A percentile compares a stretch with the other conserved stretches of the same genome.
phyloP scores from a whole-genome alignment of 2,797 vertebrate genomes.

The Euphonia xanthogaster region DNA sequence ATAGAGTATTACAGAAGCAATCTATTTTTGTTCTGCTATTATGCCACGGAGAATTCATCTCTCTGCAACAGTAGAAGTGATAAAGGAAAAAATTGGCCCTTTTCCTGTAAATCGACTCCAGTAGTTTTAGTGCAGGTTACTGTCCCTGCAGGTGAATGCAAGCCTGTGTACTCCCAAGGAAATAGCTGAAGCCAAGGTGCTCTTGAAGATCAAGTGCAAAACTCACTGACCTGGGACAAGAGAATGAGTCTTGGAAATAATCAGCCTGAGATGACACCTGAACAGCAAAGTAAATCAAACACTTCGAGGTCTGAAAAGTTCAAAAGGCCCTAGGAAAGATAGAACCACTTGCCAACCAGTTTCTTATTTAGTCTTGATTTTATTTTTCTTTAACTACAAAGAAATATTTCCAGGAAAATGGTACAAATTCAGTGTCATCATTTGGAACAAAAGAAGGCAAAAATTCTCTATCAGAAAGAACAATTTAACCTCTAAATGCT shows the following conservation, averaged over 20 bases:
- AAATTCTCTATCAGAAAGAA: not conserved
- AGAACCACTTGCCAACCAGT: not conserved
- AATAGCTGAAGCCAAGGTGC: not conserved
- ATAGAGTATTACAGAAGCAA: slow-evolving; percentile 23
- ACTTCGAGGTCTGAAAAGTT: not conserved
- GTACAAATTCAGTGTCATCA: not conserved
- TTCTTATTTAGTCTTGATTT: not conserved
- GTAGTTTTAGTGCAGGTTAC: not conserved
- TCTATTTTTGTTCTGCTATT: slow-evolving; percentile 58
- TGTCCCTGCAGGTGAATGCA: not conserved
- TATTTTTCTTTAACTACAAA: not conserved
- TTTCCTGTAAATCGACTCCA: slow-evolving; percentile 32
- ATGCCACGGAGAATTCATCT: slow-evolving; percentile 49
- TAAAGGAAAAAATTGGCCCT: slow-evolving; percentile 33
- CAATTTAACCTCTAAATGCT: not conserved
- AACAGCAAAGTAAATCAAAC: not conserved
- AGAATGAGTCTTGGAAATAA: not conserved
- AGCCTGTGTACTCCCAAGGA: not conserved
- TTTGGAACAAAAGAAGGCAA: not conserved
- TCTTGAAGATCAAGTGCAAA: slow-evolving; percentile 9
- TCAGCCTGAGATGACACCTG: not conserved
- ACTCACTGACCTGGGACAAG: not conserved
- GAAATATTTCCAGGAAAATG: not conserved
- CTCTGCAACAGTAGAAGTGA: slow-evolving; percentile 1
- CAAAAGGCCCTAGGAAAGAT: not conserved